These are phyloP conservation scores for Rotaria sp. DNA, from an alignment of 2,888 invertebrate species.

Conservation along the genomic window DNA sequence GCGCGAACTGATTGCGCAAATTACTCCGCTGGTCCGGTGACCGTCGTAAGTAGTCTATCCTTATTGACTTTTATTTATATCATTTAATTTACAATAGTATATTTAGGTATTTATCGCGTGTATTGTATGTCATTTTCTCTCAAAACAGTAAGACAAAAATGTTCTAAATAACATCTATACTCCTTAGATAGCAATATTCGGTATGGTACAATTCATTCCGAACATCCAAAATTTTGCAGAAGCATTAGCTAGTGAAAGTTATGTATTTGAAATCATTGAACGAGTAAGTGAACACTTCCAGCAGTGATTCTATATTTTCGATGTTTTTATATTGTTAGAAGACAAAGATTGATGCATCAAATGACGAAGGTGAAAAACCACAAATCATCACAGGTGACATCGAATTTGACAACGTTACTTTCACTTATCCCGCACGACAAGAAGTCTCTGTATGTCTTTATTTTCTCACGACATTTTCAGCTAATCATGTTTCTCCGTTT, in stretches of 20 bases:
- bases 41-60: no score
- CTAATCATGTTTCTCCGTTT: background rate
- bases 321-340: constrained; percentile 40
- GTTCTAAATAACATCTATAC: no score
- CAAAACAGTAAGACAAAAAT: no score
- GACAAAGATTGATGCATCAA: constrained; percentile 31
- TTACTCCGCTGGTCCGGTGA: no score
- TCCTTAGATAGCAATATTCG: constrained; percentile 46
- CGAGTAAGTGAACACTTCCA: constrained; percentile 48
- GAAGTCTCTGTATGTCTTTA: constrained; percentile 50
- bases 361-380: constrained; percentile 13
- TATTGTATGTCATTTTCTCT: no score
- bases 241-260: constrained; percentile 60
- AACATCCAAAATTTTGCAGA: constrained; percentile 47
- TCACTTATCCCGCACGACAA: constrained; percentile 54
- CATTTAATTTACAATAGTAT: no score
- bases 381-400: constrained; percentile 47
- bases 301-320: background rate
- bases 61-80: no score
- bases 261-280: constrained; percentile 70
- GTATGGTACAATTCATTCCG: constrained; percentile 53
- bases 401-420: constrained; percentile 50
- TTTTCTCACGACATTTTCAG: background rate
- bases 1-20: no score
- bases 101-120: no score